phyloP scores from a whole-genome alignment of 2,888 invertebrate species.

The Antheraea assamensis region DNA sequence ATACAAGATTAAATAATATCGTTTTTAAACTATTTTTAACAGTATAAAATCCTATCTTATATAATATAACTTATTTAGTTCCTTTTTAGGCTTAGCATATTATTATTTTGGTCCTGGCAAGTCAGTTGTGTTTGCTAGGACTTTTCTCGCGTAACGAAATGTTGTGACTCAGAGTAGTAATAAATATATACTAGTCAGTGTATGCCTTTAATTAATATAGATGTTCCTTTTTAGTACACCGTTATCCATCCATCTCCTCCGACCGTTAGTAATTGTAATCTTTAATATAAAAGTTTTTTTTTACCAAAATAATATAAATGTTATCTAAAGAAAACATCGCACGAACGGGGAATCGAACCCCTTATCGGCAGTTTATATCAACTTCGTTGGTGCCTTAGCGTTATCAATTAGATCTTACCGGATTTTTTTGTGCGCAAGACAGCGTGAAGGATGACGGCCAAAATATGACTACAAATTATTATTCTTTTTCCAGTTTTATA shows the following conservation, averaged over 20 bases:
- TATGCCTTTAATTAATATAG: neutral
- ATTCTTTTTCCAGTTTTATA: neutral
- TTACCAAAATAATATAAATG: constrained; percentile 59
- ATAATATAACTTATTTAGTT: neutral
- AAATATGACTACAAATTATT: constrained; percentile 35
- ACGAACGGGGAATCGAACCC: constrained; percentile 67
- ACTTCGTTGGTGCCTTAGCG: constrained; percentile 42
- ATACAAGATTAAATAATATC: too few relatives aligned
- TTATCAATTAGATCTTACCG: constrained; percentile 49
- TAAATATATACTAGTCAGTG: neutral
- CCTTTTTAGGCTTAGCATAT: neutral
- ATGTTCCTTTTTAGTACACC: neutral
- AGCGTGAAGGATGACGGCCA: constrained; percentile 35
- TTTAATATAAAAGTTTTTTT: constrained; percentile 51
- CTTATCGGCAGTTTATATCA: constrained; percentile 65
- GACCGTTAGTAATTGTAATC: constrained; percentile 42
- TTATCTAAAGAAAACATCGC: constrained; percentile 65
- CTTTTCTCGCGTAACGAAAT: neutral
- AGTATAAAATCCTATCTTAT: too few relatives aligned
- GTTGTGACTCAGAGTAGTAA: neutral
- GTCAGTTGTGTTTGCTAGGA: neutral
- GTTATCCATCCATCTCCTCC: neutral
- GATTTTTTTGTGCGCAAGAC: constrained; percentile 43
- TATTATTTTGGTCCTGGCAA: neutral
- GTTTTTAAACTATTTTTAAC: too few relatives aligned